A percentile compares a stretch with the other conserved stretches of the same genome.
Evolutionary conservation across 2,888 invertebrate species (phyloP).

Genomic region (Unio delphinus): DNA sequence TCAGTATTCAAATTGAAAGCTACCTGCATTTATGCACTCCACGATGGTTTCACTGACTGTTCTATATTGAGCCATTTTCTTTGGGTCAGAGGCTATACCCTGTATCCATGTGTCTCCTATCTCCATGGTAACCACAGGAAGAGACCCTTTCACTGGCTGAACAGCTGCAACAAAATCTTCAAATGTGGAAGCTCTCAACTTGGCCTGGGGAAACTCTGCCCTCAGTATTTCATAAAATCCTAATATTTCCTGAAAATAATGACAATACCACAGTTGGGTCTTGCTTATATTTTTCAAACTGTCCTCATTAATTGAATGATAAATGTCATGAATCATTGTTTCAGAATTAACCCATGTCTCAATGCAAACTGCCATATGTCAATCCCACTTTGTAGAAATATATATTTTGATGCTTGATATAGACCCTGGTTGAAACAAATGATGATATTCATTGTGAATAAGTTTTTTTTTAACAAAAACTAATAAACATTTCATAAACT

Average conservation of each 20-base stretch:
- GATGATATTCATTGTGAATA: no score
- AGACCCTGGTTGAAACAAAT: no score
- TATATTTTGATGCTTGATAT: no score
- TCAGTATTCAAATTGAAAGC: not conserved
- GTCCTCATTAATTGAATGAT: no score
- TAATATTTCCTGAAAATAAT: constrained; percentile 54
- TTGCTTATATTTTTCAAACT: no score
- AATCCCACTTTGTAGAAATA: not conserved
- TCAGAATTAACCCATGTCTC: no score
- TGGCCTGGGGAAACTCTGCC: constrained; percentile 58
- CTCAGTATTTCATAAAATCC: constrained; percentile 58
- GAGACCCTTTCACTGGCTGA: constrained; percentile 30
- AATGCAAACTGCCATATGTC: not conserved
- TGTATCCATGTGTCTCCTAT: constrained; percentile 68
- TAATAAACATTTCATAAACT: no score
- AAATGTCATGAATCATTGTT: no score
- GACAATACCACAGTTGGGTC: no score
- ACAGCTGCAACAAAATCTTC: constrained; percentile 56
- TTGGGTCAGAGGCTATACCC: constrained; percentile 64
- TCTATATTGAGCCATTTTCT: constrained; percentile 57
- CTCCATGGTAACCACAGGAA: constrained; percentile 52
- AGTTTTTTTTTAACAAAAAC: no score
- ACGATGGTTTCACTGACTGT: constrained; percentile 37
- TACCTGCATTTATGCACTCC: constrained; percentile 40
- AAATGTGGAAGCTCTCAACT: constrained; percentile 56